A percentile compares a stretch with the other conserved stretches of the same genome.
Evolutionary conservation across 2,113 vertebrate genomes (phyloP).

Genomic region (Chaenogobius annularis): DNA sequence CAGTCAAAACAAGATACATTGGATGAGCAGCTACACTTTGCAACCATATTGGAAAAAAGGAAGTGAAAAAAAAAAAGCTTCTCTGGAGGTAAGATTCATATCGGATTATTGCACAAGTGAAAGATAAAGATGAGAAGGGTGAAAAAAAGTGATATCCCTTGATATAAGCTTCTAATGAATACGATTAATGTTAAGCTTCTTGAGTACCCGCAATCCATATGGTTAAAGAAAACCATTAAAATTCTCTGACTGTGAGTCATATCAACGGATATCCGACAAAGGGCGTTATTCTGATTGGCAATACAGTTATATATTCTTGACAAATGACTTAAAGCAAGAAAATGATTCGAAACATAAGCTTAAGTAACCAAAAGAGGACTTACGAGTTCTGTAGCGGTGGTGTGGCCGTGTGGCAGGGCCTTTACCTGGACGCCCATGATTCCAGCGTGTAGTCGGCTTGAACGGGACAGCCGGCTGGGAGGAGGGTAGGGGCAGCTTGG

Average conservation of each 20-base stretch:
- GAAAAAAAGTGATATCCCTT: constrained; percentile 55
- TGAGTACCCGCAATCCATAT: constrained; percentile 63
- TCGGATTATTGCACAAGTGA: constrained; percentile 63
- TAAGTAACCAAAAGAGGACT: constrained; percentile 45
- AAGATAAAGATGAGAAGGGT: constrained; percentile 67
- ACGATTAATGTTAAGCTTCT: constrained; percentile 69
- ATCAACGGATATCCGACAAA: constrained; percentile 34
- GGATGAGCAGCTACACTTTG: constrained; percentile 19
- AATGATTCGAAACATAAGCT: background rate
- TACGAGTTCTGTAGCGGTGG: constrained; percentile 76
- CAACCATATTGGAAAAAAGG: constrained; percentile 23
- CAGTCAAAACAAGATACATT: constrained; percentile 28
- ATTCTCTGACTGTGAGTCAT: constrained; percentile 45
- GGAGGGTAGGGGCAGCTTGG: constrained; percentile 55
- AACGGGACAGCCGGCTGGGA: constrained; percentile 53
- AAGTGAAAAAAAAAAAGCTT: constrained; percentile 31
- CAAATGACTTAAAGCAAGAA: background rate
- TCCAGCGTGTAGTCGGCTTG: constrained; percentile 76
- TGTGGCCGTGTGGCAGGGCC: constrained; percentile 75
- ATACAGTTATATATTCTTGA: constrained; percentile 14
- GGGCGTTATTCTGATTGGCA: constrained; percentile 13
- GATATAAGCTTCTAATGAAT: constrained; percentile 72
- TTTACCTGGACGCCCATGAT: constrained; percentile 70
- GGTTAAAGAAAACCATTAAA: constrained; percentile 44
- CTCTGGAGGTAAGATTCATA: constrained; percentile 62